A percentile compares a stretch with the other conserved stretches of the same genome.
Conservation (phyloP, 2,113 vertebrate species). For the Fukomys damarensis region DNA sequence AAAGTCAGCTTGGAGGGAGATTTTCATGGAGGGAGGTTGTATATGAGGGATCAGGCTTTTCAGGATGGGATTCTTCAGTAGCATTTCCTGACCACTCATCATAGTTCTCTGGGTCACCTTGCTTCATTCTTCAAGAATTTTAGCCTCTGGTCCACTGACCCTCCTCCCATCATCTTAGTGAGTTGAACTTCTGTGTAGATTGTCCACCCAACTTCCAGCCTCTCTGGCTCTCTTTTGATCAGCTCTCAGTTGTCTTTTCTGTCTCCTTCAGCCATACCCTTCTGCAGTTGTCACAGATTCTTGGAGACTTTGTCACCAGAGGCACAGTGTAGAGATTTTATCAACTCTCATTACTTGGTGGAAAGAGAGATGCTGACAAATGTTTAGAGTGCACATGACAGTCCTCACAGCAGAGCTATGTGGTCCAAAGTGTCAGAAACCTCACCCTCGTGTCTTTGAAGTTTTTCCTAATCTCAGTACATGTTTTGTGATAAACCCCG, state of each 20-base stretch:
- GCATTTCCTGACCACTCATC: not conserved
- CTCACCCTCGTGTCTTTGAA: not conserved
- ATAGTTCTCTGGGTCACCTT: not conserved
- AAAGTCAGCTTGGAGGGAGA: not conserved
- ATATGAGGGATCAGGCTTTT: not conserved
- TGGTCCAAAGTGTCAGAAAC: not conserved
- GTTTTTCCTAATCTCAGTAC: not conserved
- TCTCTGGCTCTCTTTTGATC: not conserved
- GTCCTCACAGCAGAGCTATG: not conserved
- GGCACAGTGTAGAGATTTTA: not conserved
- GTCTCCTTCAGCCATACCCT: not conserved
- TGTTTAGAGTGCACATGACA: not conserved
- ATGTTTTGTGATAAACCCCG: not conserved
- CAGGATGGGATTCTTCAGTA: not conserved
- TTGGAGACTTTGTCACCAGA: not conserved
- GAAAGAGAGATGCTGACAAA: not conserved
- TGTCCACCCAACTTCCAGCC: not conserved
- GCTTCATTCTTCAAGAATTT: not conserved
- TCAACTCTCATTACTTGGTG: not conserved
- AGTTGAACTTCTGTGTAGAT: not conserved
- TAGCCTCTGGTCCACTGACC: not conserved
- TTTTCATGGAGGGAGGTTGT: not conserved
- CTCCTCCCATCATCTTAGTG: not conserved
- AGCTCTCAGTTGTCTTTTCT: not conserved
- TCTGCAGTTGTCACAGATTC: not conserved